A percentile compares a stretch with the other conserved stretches of the same genome.
Evolutionary conservation across 1,140 invertebrate genomes (phyloP).

Genomic region (Drosophila littoralis): DNA sequence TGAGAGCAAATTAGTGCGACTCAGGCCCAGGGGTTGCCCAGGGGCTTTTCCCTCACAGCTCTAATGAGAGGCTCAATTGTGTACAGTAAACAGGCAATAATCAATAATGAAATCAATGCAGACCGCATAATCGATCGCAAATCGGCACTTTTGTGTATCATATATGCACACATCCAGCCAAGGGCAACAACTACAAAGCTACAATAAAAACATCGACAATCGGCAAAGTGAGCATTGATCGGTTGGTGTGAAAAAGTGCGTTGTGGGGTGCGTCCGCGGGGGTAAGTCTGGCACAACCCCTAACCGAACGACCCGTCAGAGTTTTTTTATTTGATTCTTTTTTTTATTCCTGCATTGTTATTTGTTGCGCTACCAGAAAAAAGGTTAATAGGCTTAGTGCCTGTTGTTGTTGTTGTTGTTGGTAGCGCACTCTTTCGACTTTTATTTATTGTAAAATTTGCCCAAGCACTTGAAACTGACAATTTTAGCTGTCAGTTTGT

Average conservation of each 20-base stretch:
- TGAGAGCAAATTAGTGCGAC: constrained; percentile 62
- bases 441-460: constrained; percentile 78
- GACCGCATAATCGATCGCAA: constrained; percentile 74
- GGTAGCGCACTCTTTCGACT: constrained; percentile 42
- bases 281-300: constrained; percentile 60
- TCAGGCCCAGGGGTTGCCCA: background rate
- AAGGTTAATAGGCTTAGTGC: constrained; percentile 80
- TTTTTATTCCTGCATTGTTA: constrained; percentile 23
- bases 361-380: constrained; percentile 42
- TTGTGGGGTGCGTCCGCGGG: constrained; percentile 60
- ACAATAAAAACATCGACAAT: constrained; percentile 20
- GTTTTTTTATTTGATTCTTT: constrained; percentile 47
- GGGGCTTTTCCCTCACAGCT: constrained; percentile 1
- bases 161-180: constrained; percentile 3
- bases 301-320: constrained; percentile 41
- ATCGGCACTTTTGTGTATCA: constrained; percentile 25
- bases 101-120: constrained; percentile 52
- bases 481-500: constrained; percentile 61
- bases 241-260: constrained; percentile 47
- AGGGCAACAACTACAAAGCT: constrained; percentile 34
- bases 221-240: constrained; percentile 73
- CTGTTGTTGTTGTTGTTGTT: constrained; percentile 39
- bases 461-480: constrained; percentile 80
- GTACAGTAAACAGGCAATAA: constrained; percentile 26
- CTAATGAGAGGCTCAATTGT: constrained; percentile 33